These are phyloP conservation scores for Knipowitschia caucasica DNA, from an alignment of 2,797 vertebrate genomes.

Conservation along the genomic window DNA sequence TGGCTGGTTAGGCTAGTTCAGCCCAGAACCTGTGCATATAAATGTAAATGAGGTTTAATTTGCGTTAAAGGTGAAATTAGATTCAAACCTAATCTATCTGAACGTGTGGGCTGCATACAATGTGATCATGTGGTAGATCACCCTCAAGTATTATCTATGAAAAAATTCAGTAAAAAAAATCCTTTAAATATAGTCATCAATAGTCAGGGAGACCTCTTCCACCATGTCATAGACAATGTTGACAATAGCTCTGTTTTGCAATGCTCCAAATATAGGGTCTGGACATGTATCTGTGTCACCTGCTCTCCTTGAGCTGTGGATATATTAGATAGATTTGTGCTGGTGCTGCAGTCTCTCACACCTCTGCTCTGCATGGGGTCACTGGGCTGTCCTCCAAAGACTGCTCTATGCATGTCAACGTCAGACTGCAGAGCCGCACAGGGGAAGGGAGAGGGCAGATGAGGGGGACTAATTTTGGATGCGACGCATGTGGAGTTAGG, in stretches of 20 bases:
- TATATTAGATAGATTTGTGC: no score
- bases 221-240: not conserved
- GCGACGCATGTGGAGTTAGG: conserved; percentile 64
- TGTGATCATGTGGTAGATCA: not conserved
- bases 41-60: no score
- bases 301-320: conserved; percentile 18
- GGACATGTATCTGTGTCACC: conserved; percentile 41
- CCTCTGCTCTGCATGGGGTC: conserved; percentile 5
- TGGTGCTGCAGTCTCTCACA: conserved; percentile 29
- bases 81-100: not conserved
- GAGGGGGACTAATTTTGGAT: conserved; percentile 60
- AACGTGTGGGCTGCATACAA: not conserved
- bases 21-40: no score
- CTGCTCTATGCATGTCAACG: conserved; percentile 34
- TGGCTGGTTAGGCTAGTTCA: no score
- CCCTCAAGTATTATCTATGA: not conserved
- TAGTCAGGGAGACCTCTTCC: no score
- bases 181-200: not conserved
- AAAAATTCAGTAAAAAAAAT: not conserved
- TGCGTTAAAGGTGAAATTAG: not conserved
- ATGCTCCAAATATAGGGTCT: conserved; percentile 21
- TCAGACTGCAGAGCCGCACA: conserved; percentile 29
- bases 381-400: conserved; percentile 40
- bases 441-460: conserved; percentile 2
- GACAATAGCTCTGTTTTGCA: conserved; percentile 13